These are phyloP conservation scores for Drosophila yakuba DNA, from an alignment of 1,140 invertebrate genomes.

Conservation along the genomic window DNA sequence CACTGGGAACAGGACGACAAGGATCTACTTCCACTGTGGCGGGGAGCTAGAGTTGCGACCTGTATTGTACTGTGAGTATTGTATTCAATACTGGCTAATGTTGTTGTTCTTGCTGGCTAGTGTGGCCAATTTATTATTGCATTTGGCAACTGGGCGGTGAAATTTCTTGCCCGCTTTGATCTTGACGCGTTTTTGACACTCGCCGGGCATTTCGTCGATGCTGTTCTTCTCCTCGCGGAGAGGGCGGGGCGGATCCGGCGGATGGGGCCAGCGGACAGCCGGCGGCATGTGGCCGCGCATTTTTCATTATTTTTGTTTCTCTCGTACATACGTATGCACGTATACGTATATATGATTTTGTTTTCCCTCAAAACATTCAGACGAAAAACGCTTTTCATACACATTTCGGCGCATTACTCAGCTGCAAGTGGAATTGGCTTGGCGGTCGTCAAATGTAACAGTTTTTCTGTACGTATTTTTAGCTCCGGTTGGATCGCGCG, in stretches of 20 bases:
- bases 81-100: background rate
- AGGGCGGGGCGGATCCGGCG: background rate
- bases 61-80: slow-evolving; percentile 2
- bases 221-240: slow-evolving; percentile 6
- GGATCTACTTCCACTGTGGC: background rate
- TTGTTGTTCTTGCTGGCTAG: slow-evolving; percentile 33
- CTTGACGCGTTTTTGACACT: slow-evolving; percentile 82
- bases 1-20: background rate
- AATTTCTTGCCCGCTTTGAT: slow-evolving; percentile 75
- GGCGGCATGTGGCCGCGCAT: slow-evolving; percentile 64
- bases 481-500: slow-evolving; percentile 41
- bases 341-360: slow-evolving; percentile 16
- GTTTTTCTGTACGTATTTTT: slow-evolving; percentile 38
- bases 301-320: slow-evolving; percentile 59
- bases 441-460: slow-evolving; percentile 52
- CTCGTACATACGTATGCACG: background rate
- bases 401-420: slow-evolving; percentile 72
- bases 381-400: slow-evolving; percentile 45
- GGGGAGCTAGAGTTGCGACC: slow-evolving; percentile 2
- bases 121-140: slow-evolving; percentile 78
- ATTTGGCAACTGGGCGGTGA: slow-evolving; percentile 75
- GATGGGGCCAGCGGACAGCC: slow-evolving; percentile 35
- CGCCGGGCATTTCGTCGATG: slow-evolving; percentile 47
- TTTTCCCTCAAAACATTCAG: slow-evolving; percentile 15
- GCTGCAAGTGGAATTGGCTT: slow-evolving; percentile 55